phyloP scores from a whole-genome alignment of 2,797 vertebrate species.

The Paratrypauchen microcephalus region DNA sequence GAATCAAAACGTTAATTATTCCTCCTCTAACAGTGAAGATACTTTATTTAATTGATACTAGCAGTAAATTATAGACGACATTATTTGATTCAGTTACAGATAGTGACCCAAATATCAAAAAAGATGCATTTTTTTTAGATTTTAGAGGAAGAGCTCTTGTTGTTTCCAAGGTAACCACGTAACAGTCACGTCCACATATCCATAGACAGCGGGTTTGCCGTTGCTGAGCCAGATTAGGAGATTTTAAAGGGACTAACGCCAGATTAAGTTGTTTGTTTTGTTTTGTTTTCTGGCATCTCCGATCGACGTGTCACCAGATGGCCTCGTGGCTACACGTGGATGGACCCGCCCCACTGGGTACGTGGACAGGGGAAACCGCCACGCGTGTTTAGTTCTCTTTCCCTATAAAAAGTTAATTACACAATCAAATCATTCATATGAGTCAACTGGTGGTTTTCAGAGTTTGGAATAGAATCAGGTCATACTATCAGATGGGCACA shows the following conservation, averaged over 20 bases:
- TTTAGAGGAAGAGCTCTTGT: not conserved
- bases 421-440: not conserved
- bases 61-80: too few species aligned
- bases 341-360: constrained; percentile 50
- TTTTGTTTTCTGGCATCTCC: constrained; percentile 52
- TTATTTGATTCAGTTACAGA: not conserved
- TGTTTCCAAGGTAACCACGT: constrained; percentile 4
- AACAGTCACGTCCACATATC: not conserved
- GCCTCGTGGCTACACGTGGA: constrained; percentile 50
- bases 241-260: constrained; percentile 26
- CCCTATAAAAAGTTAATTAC: not conserved
- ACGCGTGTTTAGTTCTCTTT: not conserved
- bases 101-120: constrained; percentile 22
- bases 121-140: not conserved
- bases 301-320: constrained; percentile 75
- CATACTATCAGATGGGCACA: too few species aligned
- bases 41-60: too few species aligned
- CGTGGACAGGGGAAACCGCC: constrained; percentile 31
- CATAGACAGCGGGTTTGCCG: constrained; percentile 4
- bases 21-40: too few species aligned
- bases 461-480: too few species aligned
- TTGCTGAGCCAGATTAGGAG: constrained; percentile 9
- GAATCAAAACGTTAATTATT: too few species aligned
- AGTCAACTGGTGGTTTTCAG: too few species aligned
- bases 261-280: constrained; percentile 50